Evolutionary conservation across 2,888 invertebrate species (phyloP), one percentile per base, ranked within the genome.

Genomic region (Sinohyriopsis cumingii): DNA sequence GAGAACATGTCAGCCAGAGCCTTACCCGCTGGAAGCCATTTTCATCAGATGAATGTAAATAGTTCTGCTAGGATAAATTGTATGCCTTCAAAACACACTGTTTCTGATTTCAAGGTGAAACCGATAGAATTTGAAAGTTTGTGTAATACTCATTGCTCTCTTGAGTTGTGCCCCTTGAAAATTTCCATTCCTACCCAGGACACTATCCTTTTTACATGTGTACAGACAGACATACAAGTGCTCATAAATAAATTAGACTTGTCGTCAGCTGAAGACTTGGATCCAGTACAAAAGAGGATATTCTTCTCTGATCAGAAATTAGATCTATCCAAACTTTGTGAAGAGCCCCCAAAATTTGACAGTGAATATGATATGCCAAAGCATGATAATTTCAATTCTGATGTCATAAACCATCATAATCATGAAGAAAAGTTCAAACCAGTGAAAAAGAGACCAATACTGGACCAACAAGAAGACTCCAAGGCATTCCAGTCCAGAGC

Each of bases 141-240:
- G 18, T 76, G 76, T 25, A 82, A 81, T 28, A 84, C 82, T 0
- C 79, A 78, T 72, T 84, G 84, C 67, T 80, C 83, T 53, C 67
- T 80, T 4, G 84, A 84, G 19, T 69, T 82, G 19, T 74, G 77
- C 22, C 82, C 84, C 12, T 56, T 85, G 73, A 86, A 84, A 71
- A 71, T 86, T 45, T 84, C 83, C 25, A 79, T 86, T 66, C 85
- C 86, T 3, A 72, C 80, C 18, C 76, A 80, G 54, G 84, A 84
- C 72, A 82, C 85, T 20, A 69, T 86, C 55, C 77, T 86, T 45
- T 71, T 86, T 67, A 82, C 84, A 24, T 84, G 83, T 53, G 63
- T 86, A 54, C 78, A 76, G 45, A 77, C 82, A 20, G 81, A 80
- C 69, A 76, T 82, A 3, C 85, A 86, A 68, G 59, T 86, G 6